Evolutionary conservation across 2,888 invertebrate species (phyloP).

Genomic region (Stenchaetothrips biformis): DNA sequence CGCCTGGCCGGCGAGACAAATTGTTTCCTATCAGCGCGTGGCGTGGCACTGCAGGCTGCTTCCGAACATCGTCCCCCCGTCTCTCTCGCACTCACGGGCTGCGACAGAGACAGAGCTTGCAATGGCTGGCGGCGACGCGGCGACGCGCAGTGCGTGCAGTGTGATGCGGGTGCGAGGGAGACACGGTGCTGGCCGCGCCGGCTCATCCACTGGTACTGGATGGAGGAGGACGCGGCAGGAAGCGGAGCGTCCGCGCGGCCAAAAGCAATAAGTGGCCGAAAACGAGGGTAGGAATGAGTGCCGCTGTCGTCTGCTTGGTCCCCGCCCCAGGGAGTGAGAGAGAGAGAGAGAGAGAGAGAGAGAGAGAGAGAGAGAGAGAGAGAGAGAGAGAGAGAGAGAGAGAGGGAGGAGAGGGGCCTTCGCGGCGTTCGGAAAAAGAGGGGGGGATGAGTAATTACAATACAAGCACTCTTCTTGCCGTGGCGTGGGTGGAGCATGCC

Average conservation of each 20-base stretch:
- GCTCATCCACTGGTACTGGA: neutral
- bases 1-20: neutral
- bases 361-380: constrained; percentile 1
- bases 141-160: too few relatives aligned
- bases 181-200: neutral
- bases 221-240: neutral
- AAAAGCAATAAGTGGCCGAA: neutral
- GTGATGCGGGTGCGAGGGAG: neutral
- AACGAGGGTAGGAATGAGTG: neutral
- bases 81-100: too few relatives aligned
- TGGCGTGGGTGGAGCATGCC: too few relatives aligned
- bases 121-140: too few relatives aligned
- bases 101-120: too few relatives aligned
- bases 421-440: too few relatives aligned
- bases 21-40: constrained; percentile 2
- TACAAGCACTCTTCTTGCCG: too few relatives aligned
- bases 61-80: too few relatives aligned
- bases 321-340: neutral
- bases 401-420: neutral
- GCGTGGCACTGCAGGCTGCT: neutral
- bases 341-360: neutral
- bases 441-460: too few relatives aligned
- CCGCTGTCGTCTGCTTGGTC: neutral
- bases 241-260: neutral
- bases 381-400: constrained; percentile 14